Percentiles rank a stretch among this genome's conserved stretches.
phyloP scores from a whole-genome alignment of 2,797 vertebrate genomes.

The Lagocephalus sceleratus region DNA sequence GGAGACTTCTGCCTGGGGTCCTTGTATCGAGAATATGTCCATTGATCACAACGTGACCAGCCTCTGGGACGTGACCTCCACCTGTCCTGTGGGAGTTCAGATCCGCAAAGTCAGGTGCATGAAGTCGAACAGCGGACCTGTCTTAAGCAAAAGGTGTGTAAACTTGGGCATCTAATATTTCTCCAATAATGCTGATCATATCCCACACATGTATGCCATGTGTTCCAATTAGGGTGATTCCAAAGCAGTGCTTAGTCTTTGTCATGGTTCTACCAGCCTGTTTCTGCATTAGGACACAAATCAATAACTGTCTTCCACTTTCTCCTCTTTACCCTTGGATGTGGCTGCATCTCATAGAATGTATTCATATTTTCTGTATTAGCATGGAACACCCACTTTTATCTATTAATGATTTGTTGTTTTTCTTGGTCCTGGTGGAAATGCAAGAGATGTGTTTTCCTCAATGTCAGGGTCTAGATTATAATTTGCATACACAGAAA shows the following conservation, averaged over 20 bases:
- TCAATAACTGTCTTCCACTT: not conserved
- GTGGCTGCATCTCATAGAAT: not conserved
- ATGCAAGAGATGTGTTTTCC: too few species aligned
- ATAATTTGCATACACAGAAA: too few species aligned
- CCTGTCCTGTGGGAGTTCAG: constrained; percentile 85
- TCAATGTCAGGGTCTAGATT: too few species aligned
- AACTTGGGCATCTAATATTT: too few species aligned
- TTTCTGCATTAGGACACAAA: not conserved
- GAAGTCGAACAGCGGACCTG: constrained; percentile 81
- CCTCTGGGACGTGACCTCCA: constrained; percentile 66
- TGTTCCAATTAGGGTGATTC: not conserved
- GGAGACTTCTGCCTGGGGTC: constrained; percentile 85
- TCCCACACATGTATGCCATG: not conserved
- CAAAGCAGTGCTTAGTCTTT: not conserved
- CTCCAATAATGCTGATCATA: not conserved
- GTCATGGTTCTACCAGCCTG: not conserved
- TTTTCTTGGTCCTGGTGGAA: not conserved
- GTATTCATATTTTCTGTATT: not conserved
- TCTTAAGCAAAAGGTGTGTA: constrained; percentile 86
- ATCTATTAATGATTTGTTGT: not conserved
- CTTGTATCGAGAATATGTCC: constrained; percentile 77
- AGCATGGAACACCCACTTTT: not conserved
- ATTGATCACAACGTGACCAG: constrained; percentile 64
- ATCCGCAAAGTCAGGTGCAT: constrained; percentile 84
- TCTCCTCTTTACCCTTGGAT: not conserved